Evolutionary conservation across 1,140 invertebrate genomes (phyloP).

Genomic region (Lithobius niger): DNA sequence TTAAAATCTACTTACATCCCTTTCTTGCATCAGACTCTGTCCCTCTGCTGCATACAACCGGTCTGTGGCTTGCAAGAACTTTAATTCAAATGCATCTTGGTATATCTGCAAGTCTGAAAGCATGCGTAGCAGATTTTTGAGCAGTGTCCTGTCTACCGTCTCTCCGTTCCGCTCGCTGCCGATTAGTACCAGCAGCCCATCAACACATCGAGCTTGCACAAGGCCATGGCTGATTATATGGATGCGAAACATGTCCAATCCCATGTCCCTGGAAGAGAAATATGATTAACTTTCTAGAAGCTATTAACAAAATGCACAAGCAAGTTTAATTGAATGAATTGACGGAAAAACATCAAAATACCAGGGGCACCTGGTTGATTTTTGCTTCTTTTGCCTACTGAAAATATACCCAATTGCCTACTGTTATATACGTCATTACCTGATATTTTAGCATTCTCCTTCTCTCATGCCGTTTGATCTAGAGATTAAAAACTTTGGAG

Average conservation of each 20-base stretch:
- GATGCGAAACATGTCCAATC: conserved; percentile 82
- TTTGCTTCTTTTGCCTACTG: no score
- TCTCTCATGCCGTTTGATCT: no score
- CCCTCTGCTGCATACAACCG: conserved; percentile 85
- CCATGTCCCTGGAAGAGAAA: conserved; percentile 74
- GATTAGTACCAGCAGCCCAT: conserved; percentile 83
- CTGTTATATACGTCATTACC: no score
- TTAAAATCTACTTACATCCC: conserved; percentile 46
- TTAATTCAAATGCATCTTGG: conserved; percentile 75
- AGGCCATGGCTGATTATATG: conserved; percentile 82
- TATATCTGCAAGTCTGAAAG: conserved; percentile 95
- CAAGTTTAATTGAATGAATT: no score
- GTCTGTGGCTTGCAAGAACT: conserved; percentile 83
- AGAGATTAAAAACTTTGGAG: no score
- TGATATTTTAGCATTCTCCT: no score
- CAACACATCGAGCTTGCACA: conserved; percentile 86
- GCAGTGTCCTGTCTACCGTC: conserved; percentile 77
- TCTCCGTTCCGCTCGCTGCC: conserved; percentile 88
- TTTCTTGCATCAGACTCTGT: conserved; percentile 78
- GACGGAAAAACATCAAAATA: no score
- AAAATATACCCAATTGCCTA: no score
- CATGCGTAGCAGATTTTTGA: conserved; percentile 94
- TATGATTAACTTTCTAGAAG: no score
- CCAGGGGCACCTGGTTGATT: no score
- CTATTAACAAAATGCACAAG: no score